These are phyloP conservation scores for Meiosimyza decipiens DNA, from an alignment of 2,888 invertebrate species.

Conservation along the genomic window DNA sequence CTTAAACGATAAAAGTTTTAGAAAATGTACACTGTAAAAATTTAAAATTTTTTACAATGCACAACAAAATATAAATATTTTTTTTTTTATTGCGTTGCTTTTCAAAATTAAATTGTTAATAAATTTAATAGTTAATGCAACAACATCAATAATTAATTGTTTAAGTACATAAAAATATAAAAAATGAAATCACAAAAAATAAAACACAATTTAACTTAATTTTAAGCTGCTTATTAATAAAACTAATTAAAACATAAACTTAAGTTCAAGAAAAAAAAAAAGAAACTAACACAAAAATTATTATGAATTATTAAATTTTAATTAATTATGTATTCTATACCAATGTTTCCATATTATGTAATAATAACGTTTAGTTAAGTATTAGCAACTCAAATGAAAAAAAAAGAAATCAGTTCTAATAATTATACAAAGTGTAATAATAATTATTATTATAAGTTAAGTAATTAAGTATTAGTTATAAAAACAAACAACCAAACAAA, in stretches of 20 bases:
- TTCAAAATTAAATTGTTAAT: conserved; percentile 15
- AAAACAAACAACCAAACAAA: conserved; percentile 30
- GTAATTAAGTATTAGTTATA: conserved; percentile 18
- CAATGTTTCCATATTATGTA: conserved; percentile 36
- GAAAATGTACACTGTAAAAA: conserved; percentile 12
- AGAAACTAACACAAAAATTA: conserved; percentile 8
- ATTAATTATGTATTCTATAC: conserved; percentile 31
- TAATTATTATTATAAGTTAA: conserved; percentile 22
- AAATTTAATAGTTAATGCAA: conserved; percentile 1
- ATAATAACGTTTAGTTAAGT: conserved; percentile 31
- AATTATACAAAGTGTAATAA: conserved; percentile 3
- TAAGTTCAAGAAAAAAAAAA: background rate
- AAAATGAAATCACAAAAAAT: conserved; percentile 9
- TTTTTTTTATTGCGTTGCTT: background rate
- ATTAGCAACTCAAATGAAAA: conserved; percentile 1
- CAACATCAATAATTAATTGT: conserved; percentile 7
- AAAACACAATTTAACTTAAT: conserved; percentile 16
- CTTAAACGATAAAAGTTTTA: conserved; percentile 28
- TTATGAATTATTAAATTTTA: conserved; percentile 29
- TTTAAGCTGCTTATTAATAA: conserved; percentile 7
- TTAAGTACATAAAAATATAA: conserved; percentile 1
- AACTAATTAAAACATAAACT: background rate
- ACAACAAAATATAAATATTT: no score
- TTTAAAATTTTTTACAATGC: background rate
- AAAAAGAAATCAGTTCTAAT: background rate